Conservation (phyloP, 1,140 invertebrate species). For the Holotrichia oblita region DNA sequence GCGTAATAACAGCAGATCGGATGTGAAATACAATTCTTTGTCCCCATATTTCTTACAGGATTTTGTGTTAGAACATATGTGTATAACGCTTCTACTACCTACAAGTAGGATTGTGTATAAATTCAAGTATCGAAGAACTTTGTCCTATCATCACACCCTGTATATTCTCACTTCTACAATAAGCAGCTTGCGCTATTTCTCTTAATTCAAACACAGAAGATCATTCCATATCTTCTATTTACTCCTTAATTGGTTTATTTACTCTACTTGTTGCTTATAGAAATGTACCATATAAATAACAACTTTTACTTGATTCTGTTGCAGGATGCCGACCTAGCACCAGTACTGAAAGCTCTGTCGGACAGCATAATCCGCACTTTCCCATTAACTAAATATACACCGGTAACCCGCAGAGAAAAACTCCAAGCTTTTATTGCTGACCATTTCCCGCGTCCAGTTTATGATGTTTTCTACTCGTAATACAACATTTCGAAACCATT, state of each 20-base stretch:
- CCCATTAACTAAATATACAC: slow-evolving; percentile 81
- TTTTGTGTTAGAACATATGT: too few relatives aligned
- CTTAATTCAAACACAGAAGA: too few relatives aligned
- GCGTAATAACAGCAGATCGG: too few relatives aligned
- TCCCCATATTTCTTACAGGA: too few relatives aligned
- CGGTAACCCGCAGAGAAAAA: slow-evolving; percentile 78
- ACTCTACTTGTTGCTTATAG: too few relatives aligned
- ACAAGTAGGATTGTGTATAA: too few relatives aligned
- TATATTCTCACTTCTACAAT: too few relatives aligned
- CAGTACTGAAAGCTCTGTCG: slow-evolving; percentile 74
- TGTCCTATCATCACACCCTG: too few relatives aligned
- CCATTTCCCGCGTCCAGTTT: slow-evolving; percentile 74
- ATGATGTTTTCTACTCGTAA: slow-evolving; percentile 49
- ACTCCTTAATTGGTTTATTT: background rate
- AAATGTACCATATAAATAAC: background rate
- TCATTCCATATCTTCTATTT: background rate
- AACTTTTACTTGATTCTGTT: slow-evolving; percentile 45
- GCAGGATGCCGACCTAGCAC: slow-evolving; percentile 76
- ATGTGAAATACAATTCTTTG: too few relatives aligned
- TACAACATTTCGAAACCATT: slow-evolving; percentile 10
- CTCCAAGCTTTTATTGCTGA: slow-evolving; percentile 80
- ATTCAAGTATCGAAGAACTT: too few relatives aligned
- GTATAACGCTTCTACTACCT: too few relatives aligned
- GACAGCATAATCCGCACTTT: slow-evolving; percentile 82
- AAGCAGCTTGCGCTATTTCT: too few relatives aligned